A percentile compares a stretch with the other conserved stretches of the same genome.
Conservation (phyloP, 2,888 invertebrate genomes). For the Rugalucina vietnamica region DNA sequence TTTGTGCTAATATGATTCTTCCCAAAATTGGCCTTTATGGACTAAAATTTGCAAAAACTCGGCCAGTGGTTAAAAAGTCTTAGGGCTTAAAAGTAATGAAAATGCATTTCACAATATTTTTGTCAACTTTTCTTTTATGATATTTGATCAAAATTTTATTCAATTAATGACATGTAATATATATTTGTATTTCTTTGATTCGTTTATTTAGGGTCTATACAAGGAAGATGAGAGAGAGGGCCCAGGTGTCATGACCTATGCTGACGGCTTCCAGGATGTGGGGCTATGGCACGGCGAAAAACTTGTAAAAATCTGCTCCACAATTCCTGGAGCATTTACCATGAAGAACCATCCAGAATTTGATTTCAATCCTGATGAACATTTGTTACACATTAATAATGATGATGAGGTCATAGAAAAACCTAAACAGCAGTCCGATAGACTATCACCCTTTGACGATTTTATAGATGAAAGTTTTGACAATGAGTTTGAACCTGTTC, state of each 20-base stretch:
- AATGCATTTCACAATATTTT: too few relatives aligned
- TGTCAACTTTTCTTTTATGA: too few relatives aligned
- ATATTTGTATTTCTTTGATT: too few relatives aligned
- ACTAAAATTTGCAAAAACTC: too few relatives aligned
- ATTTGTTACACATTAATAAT: constrained; percentile 66
- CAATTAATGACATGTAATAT: too few relatives aligned
- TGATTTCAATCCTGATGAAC: constrained; percentile 76
- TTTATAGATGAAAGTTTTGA: constrained; percentile 43
- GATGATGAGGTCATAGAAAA: constrained; percentile 41
- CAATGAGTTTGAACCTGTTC: constrained; percentile 59
- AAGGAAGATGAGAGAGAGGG: constrained; percentile 81
- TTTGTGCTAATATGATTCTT: too few relatives aligned
- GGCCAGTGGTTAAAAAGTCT: too few relatives aligned
- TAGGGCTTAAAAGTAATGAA: too few relatives aligned
- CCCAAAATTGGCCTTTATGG: too few relatives aligned
- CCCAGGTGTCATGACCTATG: constrained; percentile 82
- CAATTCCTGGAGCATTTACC: constrained; percentile 76
- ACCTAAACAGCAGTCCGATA: not conserved
- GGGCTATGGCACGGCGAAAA: constrained; percentile 83
- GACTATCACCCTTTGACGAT: not conserved
- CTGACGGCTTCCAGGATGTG: constrained; percentile 81
- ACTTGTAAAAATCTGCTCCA: constrained; percentile 78
- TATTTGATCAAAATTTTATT: too few relatives aligned
- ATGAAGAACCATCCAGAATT: constrained; percentile 79
- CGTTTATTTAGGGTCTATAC: constrained; percentile 80